Evolutionary conservation across 2,797 vertebrate species (phyloP), one percentile per base, ranked within the genome.

Genomic region (Galago senegalensis): DNA sequence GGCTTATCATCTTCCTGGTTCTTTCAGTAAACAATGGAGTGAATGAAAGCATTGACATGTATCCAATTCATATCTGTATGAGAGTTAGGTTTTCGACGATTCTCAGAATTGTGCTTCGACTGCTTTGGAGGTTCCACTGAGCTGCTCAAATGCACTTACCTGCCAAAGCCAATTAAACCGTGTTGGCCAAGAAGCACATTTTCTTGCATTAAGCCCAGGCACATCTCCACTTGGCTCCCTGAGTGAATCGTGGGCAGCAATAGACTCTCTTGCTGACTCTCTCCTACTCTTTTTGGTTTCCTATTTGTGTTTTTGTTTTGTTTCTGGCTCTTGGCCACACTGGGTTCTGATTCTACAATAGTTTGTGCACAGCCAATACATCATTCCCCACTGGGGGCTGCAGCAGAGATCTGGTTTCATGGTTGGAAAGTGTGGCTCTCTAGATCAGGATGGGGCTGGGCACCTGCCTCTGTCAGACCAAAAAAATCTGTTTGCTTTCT

Each of bases 21-120:
- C 27, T 88, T 88, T 92, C 23, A 76, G 77, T 84, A 89, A 84
- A 63, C 49, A 89, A 65, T 23, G 31, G 46, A 12, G 72, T 81
- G 18, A 40, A 92, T 49, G 87, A 94, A 89, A 73, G 6, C 25
- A 46, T 75, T 92, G 56, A 65, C 31, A 53, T 46, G 31, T 4
- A 16, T 63, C 87, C 43, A 37, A 43, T 92, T 87, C 34, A 46
- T 53, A 21, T 88, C 67, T 83, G 21, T 60, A 40, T 76, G 27
- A 87, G 10, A 60, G 34, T n/a, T 46, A n/a, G 12, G 34, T 76
- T 92, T 87, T 58, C 76, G 37, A 84, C 37, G 61, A 81, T 90
- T 93, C 56, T 40, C 70, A 73, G 40, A 87, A n/a, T n/a, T 60
- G 11, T 63, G 27, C n/a, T 91, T 76, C 40, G 25, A 31, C 46